Conservation (phyloP, 2,888 invertebrate genomes). For the Eupithecia subfuscata region DNA sequence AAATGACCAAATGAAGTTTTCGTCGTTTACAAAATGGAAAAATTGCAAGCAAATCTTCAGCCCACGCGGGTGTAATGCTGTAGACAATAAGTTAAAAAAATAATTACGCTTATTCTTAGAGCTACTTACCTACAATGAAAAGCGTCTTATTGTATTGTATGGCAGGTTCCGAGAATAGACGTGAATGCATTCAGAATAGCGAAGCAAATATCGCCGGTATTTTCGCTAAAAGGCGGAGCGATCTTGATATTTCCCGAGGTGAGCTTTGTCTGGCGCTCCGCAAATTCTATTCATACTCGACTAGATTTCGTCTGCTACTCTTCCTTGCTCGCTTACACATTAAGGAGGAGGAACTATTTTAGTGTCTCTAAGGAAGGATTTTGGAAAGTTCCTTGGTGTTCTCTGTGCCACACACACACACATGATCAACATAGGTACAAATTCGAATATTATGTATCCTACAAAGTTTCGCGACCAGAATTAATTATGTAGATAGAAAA, state of each 20-base stretch:
- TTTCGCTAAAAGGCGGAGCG: constrained; percentile 3
- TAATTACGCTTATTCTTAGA: background rate
- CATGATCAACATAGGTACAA: no score
- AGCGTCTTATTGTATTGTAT: background rate
- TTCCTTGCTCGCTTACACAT: background rate
- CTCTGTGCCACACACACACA: no score
- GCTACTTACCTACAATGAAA: background rate
- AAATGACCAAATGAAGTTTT: background rate
- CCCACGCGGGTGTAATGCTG: background rate
- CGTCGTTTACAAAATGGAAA: background rate
- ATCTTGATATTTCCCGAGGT: constrained; percentile 7
- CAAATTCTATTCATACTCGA: background rate
- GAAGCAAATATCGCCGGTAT: constrained; percentile 2
- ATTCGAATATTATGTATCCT: no score
- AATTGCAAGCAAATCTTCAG: background rate
- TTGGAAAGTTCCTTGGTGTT: no score
- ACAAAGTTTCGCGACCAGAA: background rate
- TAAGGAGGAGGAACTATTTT: background rate
- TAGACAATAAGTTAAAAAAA: background rate
- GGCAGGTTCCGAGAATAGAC: background rate
- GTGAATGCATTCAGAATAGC: background rate
- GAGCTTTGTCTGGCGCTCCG: background rate
- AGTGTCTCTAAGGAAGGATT: background rate
- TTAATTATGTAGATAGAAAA: background rate
- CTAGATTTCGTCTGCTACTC: background rate